Base-by-base conservation (phyloP, 1,140 invertebrate species). In the Leptopilina boulardi region DNA sequence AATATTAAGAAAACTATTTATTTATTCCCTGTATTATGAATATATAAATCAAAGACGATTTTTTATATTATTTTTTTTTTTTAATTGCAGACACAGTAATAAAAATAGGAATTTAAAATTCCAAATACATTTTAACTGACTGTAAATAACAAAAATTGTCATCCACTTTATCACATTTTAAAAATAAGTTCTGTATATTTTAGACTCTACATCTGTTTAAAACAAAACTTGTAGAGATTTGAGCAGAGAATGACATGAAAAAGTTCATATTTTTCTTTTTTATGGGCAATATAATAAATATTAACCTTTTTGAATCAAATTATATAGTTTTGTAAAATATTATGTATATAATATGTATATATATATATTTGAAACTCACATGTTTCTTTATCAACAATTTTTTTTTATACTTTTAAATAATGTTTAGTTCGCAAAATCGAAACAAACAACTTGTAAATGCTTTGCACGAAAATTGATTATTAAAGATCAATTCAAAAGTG, bases 211-310 rank as follows among this genome's bases (percentile, higher is more conserved):
- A 70, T 75, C n/a, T 38, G 56, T 44, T 23, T n/a, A 75, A 10
- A 44, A 41, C 21, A 75, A 70, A 70, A 59, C 74, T 44, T 70
- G 15, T 59, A 30, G 70, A 59, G 74, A 75, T 19, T 41, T 70
- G 38, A 70, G 30, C 44, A 75, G 70, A 70, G 21, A 66, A 66
- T 26, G 11, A 66, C 13, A 8, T 66, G 59, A 66, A 26, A 66
- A 66, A 30, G 13, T 66, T 66, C 3, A 4, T 0, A 66, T 13
- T 34, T 2, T n/a, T n/a, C n/a, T n/a, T n/a, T 66, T 66, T 66
- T 30, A 13, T 38, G 34, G 34, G 8, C 34, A 26, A 23, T 59
- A n/a, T n/a, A 26, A 26, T 13, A 26, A 59, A 4, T 13, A 56
- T 21, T 21, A 18, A 19, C n/a, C n/a, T 21, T 21, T 23, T 18